Evolutionary conservation across 2,888 invertebrate species (phyloP).

Genomic region (Blera fallax): DNA sequence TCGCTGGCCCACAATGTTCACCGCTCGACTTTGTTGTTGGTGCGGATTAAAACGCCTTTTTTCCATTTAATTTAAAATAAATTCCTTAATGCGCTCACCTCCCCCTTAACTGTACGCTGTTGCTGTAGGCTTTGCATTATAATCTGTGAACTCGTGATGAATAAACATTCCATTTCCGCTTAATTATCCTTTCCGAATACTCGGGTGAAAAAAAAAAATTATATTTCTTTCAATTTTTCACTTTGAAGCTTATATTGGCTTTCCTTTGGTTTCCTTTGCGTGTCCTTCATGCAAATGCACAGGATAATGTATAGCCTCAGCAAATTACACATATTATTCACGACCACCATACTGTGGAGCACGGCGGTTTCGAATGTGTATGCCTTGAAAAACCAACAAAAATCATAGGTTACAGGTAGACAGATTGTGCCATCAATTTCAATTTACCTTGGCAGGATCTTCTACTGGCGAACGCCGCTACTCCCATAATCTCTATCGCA

Average conservation of each 20-base stretch:
- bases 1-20: neutral
- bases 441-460: slow-evolving; percentile 57
- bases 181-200: slow-evolving; percentile 50
- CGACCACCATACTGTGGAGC: neutral
- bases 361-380: neutral
- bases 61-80: neutral
- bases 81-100: neutral
- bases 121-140: slow-evolving; percentile 13
- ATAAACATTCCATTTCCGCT: slow-evolving; percentile 58
- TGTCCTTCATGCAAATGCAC: slow-evolving; percentile 43
- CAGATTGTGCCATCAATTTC: slow-evolving; percentile 67
- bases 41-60: neutral
- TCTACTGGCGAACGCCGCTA: neutral
- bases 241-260: slow-evolving; percentile 44
- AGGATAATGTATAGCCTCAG: slow-evolving; percentile 34
- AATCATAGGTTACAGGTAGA: slow-evolving; percentile 62
- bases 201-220: neutral
- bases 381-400: slow-evolving; percentile 15
- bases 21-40: neutral
- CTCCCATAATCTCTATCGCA: slow-evolving; percentile 52
- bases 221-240: slow-evolving; percentile 61
- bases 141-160: slow-evolving; percentile 34
- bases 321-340: slow-evolving; percentile 69
- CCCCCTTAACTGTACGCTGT: too few relatives aligned
- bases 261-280: neutral